Evolutionary conservation across 2,888 invertebrate species (phyloP), one percentile per base, ranked within the genome.

Genomic region (Zygaena filipendulae): DNA sequence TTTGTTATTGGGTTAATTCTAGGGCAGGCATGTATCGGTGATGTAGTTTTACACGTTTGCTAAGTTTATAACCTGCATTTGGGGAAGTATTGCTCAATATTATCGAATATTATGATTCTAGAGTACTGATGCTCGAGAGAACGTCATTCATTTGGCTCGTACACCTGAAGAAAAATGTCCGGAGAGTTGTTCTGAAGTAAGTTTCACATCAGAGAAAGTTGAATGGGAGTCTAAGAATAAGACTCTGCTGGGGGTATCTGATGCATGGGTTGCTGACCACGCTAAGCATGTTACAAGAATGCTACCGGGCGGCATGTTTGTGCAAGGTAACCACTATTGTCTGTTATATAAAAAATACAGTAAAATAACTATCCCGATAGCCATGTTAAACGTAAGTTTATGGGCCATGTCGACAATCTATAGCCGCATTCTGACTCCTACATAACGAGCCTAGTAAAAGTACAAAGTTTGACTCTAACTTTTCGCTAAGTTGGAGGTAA

Each of bases 261-360:
- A 89, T 38, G 79, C 71, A 27, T 87, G 87, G 85, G 82, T 91
- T 3, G 87, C 87, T 1, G 90, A 91, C 52, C 93, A 95, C 74
- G 92, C 92, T 21, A 86, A 87, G 58, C 90, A 92, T 80, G 91
- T 92, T 1, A 88, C 90, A 2, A 85, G 92, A 63, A 95, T 95
- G 94, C 72, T 95, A 36, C 92, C 95, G 16, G 96, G 95, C 21
- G 95, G 95, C 23, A 86, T 95, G 82, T 87, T 87, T 67, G 88
- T 95, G 25, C 80, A 93, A 54, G 95, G 90, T 66, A 38, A 25
- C 14, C 27, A n/a, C n/a, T n/a, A n/a, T n/a, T n/a, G n/a, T n/a
- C n/a, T n/a, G n/a, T n/a, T n/a, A n/a, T n/a, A n/a, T 18, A 18
- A 4, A 18, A 3, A 7, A 13, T 25, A 7, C 12, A 27, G 19